Conservation (phyloP, 2,888 invertebrate species). For the Patella pellucida region DNA sequence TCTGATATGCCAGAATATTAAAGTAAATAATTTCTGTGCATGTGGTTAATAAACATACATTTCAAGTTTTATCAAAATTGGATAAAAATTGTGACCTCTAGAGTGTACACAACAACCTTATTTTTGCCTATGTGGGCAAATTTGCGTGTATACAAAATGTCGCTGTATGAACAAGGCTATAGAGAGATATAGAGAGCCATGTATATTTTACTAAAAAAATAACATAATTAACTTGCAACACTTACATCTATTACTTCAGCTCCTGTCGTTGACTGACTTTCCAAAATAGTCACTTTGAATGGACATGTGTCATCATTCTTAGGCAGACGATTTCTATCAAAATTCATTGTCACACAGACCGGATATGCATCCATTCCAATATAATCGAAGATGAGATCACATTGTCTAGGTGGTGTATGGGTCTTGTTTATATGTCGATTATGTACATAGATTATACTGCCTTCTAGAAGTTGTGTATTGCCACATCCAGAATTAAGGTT, state of each 20-base stretch:
- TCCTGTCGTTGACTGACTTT: not conserved
- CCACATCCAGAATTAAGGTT: constrained; percentile 3
- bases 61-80: too few relatives aligned
- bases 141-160: too few relatives aligned
- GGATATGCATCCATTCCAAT: constrained; percentile 3
- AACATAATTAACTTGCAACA: not conserved
- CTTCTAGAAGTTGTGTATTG: not conserved
- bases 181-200: too few relatives aligned
- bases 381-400: constrained; percentile 1
- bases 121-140: too few relatives aligned
- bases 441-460: not conserved
- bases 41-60: too few relatives aligned
- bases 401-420: not conserved
- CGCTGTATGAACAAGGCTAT: too few relatives aligned
- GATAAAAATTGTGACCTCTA: too few relatives aligned
- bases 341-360: not conserved
- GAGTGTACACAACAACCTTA: too few relatives aligned
- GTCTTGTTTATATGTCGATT: not conserved
- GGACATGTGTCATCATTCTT: not conserved
- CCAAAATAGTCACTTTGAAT: not conserved
- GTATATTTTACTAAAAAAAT: too few relatives aligned
- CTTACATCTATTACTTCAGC: not conserved
- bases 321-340: not conserved
- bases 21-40: too few relatives aligned
- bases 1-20: too few relatives aligned